phyloP scores from a whole-genome alignment of 1,140 invertebrate genomes.

The Leptestheria dahalacensis region DNA sequence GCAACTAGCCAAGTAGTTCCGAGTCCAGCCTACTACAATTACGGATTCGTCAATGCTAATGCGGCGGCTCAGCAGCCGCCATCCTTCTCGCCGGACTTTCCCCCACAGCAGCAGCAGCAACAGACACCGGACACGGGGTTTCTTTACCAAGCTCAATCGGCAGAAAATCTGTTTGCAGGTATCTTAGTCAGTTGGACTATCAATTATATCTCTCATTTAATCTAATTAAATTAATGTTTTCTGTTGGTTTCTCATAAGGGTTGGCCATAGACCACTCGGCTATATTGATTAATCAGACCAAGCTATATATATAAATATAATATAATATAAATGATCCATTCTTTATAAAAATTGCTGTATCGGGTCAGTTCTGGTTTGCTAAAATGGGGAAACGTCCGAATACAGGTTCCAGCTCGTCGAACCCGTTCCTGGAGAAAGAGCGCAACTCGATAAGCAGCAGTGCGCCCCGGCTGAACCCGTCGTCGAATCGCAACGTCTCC shows the following conservation, averaged over 20 bases:
- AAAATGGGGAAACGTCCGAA: too few relatives aligned
- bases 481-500: not conserved
- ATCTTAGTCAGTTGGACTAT: not conserved
- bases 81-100: not conserved
- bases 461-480: conserved; percentile 2
- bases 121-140: too few relatives aligned
- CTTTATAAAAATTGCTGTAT: too few relatives aligned
- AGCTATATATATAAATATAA: too few relatives aligned
- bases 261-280: not conserved
- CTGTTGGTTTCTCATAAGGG: too few relatives aligned
- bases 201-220: not conserved
- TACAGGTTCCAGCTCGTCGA: conserved; percentile 20
- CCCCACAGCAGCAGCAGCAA: too few relatives aligned
- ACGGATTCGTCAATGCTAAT: not conserved
- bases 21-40: not conserved
- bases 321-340: too few relatives aligned
- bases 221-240: too few relatives aligned
- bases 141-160: not conserved
- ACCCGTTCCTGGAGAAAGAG: not conserved
- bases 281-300: too few relatives aligned
- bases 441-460: not conserved
- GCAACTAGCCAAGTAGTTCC: not conserved
- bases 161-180: not conserved
- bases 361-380: too few relatives aligned
- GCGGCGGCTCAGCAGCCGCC: not conserved